A percentile compares a stretch with the other conserved stretches of the same genome.
phyloP scores from a whole-genome alignment of 2,797 vertebrate species.

The Pagetopsis macropterus region DNA sequence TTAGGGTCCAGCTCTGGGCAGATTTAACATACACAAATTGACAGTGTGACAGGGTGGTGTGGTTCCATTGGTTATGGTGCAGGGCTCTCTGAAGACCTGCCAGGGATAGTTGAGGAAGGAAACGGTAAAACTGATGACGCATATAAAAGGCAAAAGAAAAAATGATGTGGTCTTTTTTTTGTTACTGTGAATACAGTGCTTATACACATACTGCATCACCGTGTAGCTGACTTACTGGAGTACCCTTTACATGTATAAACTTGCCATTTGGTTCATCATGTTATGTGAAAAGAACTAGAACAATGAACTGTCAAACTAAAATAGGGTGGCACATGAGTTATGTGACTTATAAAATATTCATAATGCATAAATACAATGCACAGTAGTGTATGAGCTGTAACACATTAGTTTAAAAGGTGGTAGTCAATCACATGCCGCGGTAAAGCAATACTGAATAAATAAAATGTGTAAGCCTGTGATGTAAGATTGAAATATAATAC shows the following conservation, averaged over 20 bases:
- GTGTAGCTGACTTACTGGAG: slow-evolving; percentile 15
- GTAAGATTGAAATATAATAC: slow-evolving; percentile 62
- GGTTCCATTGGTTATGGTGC: slow-evolving; percentile 37
- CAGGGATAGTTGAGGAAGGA: slow-evolving; percentile 8
- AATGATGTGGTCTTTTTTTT: background rate
- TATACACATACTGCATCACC: slow-evolving; percentile 1
- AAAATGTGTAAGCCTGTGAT: slow-evolving; percentile 58
- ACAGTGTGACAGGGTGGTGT: slow-evolving; percentile 51
- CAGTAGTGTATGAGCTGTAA: slow-evolving; percentile 33
- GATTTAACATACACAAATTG: slow-evolving; percentile 49
- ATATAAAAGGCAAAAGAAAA: background rate
- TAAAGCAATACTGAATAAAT: slow-evolving; percentile 42
- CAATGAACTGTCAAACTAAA: slow-evolving; percentile 57
- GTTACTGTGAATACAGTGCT: background rate
- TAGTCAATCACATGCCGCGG: slow-evolving; percentile 62
- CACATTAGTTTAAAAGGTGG: slow-evolving; percentile 68
- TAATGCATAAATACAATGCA: slow-evolving; percentile 64
- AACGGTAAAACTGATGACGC: slow-evolving; percentile 11
- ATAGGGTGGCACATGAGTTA: slow-evolving; percentile 57
- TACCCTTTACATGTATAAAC: slow-evolving; percentile 28
- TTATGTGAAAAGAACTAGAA: slow-evolving; percentile 52
- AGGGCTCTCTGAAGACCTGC: slow-evolving; percentile 39
- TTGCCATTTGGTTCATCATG: slow-evolving; percentile 48
- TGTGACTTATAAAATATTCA: slow-evolving; percentile 50
- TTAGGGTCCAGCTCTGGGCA: slow-evolving; percentile 39